phyloP scores from a whole-genome alignment of 2,888 invertebrate genomes.

The Seira sanloemensis region DNA sequence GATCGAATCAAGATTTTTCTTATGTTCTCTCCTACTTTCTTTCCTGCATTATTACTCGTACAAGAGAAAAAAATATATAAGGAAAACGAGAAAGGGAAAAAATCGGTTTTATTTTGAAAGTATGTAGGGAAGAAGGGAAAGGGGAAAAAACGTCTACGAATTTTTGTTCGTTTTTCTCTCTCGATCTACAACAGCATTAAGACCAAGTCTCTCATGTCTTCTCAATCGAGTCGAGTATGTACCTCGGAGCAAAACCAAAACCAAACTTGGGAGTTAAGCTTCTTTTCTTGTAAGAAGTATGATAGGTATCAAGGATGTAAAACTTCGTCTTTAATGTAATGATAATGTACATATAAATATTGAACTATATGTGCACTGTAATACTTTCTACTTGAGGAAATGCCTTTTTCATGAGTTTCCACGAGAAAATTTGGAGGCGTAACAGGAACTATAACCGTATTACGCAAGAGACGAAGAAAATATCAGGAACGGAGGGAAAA shows the following conservation, averaged over 20 bases:
- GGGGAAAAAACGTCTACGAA: not conserved
- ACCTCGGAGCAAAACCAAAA: conserved; percentile 1
- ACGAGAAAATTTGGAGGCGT: not conserved
- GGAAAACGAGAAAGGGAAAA: conserved; percentile 12
- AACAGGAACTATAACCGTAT: not conserved
- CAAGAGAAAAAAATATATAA: not conserved
- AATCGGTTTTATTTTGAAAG: conserved; percentile 36
- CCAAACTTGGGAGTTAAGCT: conserved; percentile 1
- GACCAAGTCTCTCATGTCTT: not conserved
- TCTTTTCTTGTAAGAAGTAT: conserved; percentile 1
- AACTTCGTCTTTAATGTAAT: not conserved
- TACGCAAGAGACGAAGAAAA: not conserved
- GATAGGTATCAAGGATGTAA: not conserved
- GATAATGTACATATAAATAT: conserved; percentile 1
- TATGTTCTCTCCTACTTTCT: not conserved
- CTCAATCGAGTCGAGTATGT: not conserved
- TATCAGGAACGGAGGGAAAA: no score
- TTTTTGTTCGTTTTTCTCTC: not conserved
- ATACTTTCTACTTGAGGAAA: not conserved
- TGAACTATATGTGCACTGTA: not conserved
- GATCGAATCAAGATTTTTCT: conserved; percentile 57
- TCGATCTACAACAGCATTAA: conserved; percentile 1
- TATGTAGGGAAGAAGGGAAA: not conserved
- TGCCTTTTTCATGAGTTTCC: no score
- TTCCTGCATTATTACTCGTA: not conserved